Percentiles rank a stretch among this genome's conserved stretches.
Conservation (phyloP, 1,140 invertebrate species). For the Helicoverpa armigera region DNA sequence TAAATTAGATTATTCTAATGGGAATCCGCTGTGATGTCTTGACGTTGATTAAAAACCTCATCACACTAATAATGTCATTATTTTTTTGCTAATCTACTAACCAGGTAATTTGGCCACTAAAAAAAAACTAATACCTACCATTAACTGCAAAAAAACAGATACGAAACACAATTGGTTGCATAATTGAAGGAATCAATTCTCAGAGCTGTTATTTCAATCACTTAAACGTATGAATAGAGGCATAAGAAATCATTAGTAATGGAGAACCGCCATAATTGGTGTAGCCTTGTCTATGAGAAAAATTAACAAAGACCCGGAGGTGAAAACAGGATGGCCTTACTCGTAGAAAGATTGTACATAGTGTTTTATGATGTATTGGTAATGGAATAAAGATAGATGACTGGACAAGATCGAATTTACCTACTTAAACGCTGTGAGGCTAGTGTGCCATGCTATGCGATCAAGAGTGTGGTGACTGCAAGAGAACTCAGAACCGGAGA, state of each 20-base stretch:
- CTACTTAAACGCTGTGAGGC: too few relatives aligned
- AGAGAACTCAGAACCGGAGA: too few relatives aligned
- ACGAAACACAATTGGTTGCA: conserved; percentile 6
- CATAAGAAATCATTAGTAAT: conserved; percentile 28
- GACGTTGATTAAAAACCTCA: background rate
- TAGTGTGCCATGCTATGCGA: too few relatives aligned
- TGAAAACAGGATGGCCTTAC: conserved; percentile 64
- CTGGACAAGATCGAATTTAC: too few relatives aligned
- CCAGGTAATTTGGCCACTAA: conserved; percentile 1
- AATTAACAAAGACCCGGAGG: conserved; percentile 69
- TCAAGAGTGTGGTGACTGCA: too few relatives aligned
- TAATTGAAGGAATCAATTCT: conserved; percentile 35
- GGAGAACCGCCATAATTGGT: conserved; percentile 24
- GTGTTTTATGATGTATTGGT: background rate
- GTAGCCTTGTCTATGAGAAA: conserved; percentile 60
- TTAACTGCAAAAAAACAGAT: background rate
- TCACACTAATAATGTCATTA: background rate
- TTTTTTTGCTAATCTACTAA: conserved; percentile 19
- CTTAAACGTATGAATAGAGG: conserved; percentile 17
- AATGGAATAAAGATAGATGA: background rate
- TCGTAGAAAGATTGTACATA: conserved; percentile 11
- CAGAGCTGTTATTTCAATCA: conserved; percentile 39
- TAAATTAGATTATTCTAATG: background rate
- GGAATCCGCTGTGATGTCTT: background rate
- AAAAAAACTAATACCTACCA: background rate